These are phyloP conservation scores for Macrobrachium nipponense DNA, from an alignment of 1,140 invertebrate genomes.

Conservation along the genomic window DNA sequence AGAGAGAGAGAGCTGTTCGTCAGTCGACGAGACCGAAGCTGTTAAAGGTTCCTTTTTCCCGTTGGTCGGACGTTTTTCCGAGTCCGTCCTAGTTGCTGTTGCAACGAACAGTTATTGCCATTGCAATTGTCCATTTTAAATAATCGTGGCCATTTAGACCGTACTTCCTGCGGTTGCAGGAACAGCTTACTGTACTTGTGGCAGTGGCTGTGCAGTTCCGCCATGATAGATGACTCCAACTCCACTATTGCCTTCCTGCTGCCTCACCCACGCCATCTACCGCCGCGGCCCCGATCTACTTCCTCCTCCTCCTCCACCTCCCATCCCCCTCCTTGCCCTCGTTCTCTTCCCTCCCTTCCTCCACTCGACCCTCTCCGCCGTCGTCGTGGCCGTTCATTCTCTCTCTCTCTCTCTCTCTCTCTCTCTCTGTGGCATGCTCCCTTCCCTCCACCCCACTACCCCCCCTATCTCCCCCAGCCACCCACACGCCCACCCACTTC, in stretches of 20 bases:
- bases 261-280: conserved; percentile 26
- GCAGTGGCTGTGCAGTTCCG: background rate
- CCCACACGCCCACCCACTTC: too few species aligned
- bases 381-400: background rate
- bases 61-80: too few species aligned
- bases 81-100: background rate
- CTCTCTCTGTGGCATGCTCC: background rate
- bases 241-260: background rate
- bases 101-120: background rate
- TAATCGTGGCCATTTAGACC: too few species aligned
- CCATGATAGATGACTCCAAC: conserved; percentile 44
- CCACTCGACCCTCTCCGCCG: background rate
- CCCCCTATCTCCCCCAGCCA: background rate
- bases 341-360: background rate
- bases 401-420: conserved; percentile 19
- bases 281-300: background rate
- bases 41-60: background rate
- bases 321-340: background rate
- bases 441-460: conserved; percentile 9
- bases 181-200: background rate
- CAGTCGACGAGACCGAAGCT: background rate
- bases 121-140: background rate
- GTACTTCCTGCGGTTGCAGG: background rate
- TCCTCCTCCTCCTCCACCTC: background rate
- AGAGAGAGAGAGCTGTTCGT: too few species aligned